Base-by-base conservation (phyloP, 2,113 vertebrate species). In the Turdus rufiventris region DNA sequence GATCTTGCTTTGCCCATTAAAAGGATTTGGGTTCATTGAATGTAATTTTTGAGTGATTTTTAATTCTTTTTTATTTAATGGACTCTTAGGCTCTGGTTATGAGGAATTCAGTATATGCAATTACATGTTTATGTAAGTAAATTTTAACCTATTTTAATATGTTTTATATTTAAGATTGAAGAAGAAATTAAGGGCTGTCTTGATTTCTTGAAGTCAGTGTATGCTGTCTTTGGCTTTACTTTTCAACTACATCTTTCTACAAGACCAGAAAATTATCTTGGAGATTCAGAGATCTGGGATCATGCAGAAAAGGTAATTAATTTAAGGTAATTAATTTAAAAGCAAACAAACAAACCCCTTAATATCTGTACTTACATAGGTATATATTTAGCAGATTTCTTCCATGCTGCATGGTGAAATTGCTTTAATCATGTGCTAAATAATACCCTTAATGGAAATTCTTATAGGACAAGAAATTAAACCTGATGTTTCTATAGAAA, bases 161-260 rank as follows among this genome's bases (percentile, higher is more conserved):
- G 5, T n/a, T 68, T 97, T 68, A 24, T 2, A 7, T 97, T 97
- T 89, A 97, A 99, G 99, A 99, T 99, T 15, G 98, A 98, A 97
- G 97, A 98, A 6, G 99, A 99, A 97, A 99, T 99, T 92, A 98
- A 98, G 75, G 98, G 98, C 23, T 99, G 99, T 78, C 97, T 99
- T 91, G 97, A 99, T 88, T 99, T 99, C 97, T 92, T 99, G 70
- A 98, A 98, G 71, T 98, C 98, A 14, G 98, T 99, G 34, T 99
- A 99, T 63, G 82, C 98, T 20, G 97, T 98, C 8, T 99, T 99
- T 71, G 99, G 99, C 50, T 99, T 99, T 94, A 98, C 98, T 76
- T 99, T 99, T 97, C 99, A 99, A 97, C 97, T 99, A 26, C 89
- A 98, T 91, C 98, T 99, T 72, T 99, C 99, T 48, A 99, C 99